Evolutionary conservation across 2,888 invertebrate genomes (phyloP), one percentile per base, ranked within the genome.

Genomic region (Campoletis raptor): DNA sequence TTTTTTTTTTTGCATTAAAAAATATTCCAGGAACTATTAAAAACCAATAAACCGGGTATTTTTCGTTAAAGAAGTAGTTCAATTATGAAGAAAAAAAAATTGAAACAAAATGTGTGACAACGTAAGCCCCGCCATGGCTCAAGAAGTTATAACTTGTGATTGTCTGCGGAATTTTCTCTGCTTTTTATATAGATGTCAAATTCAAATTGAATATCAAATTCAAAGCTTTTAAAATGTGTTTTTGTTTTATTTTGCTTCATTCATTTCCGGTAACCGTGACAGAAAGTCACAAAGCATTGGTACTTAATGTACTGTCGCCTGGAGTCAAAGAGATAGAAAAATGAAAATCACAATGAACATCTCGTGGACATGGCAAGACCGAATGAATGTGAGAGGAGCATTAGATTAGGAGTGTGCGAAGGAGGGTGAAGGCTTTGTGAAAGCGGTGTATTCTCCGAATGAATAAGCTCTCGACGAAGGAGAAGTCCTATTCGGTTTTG

Each of bases 401-500:
- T 40, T 81, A 57, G 85, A 54, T 52, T 37, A 67, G 73, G 21
- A 48, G 40, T 54, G 77, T 69, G 40, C 48, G 42, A 66, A 66
- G 21, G 69, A 72, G 45, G 66, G 7, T 24, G 64, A 61, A 21
- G 21, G 37, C 40, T 54, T n/a, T 54, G 40, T 48, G 76, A 10
- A 21, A 15, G 66, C 45, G 30, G 61, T 40, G 69, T 54, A 70
- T 66, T 42, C 40, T 24, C 12, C 24, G 69, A 42, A 12, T 69
- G 54, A 72, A 80, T 70, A 72, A 74, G 83, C 74, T 83, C 64
- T 36, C 9, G 18, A 18, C 37, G 45, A 42, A 57, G 64, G 21
- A 86, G 83, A 86, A 83, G 77, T 85, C 87, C 30, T 67, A 76
- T 78, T 73, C 66, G 64, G 40, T 72, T 42, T 79, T 45, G 48